phyloP scores from a whole-genome alignment of 2,797 vertebrate species.

The Sebastes alutus region DNA sequence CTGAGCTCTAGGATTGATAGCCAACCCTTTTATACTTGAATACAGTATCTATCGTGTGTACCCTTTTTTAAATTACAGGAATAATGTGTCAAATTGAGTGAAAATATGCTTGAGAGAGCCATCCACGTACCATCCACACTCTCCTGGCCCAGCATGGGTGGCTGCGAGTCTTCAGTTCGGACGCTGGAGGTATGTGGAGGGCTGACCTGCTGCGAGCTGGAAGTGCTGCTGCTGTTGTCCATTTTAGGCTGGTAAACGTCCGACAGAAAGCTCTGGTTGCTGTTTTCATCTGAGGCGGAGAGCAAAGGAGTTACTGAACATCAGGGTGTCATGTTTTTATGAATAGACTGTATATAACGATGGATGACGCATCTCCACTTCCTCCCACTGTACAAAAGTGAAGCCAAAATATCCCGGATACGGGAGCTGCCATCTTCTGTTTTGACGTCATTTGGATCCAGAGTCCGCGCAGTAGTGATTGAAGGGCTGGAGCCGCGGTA shows the following conservation, averaged over 20 bases:
- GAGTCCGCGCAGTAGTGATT: too few species aligned
- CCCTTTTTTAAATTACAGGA: not conserved
- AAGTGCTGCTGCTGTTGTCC: conserved; percentile 96
- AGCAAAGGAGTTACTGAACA: not conserved
- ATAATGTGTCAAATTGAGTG: not conserved
- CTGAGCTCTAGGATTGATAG: not conserved
- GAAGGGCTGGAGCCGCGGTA: too few species aligned
- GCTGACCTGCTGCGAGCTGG: conserved; percentile 94
- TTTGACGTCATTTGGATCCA: too few species aligned
- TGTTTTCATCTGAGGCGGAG: conserved; percentile 91
- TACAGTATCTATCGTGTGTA: not conserved
- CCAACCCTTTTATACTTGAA: not conserved
- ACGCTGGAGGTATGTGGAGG: conserved; percentile 88
- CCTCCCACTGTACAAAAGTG: too few species aligned
- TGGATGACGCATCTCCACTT: too few species aligned
- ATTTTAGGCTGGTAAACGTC: conserved; percentile 95
- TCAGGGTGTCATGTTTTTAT: not conserved
- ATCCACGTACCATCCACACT: conserved; percentile 89
- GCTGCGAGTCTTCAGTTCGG: conserved; percentile 94
- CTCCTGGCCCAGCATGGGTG: conserved; percentile 96
- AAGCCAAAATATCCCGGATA: too few species aligned
- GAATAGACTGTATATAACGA: too few species aligned
- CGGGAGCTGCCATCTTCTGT: too few species aligned
- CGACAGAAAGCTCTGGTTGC: conserved; percentile 97
- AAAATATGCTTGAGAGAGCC: not conserved